A percentile compares a stretch with the other conserved stretches of the same genome.
Evolutionary conservation across 2,888 invertebrate genomes (phyloP).

Genomic region (Hanleya hanleyi): DNA sequence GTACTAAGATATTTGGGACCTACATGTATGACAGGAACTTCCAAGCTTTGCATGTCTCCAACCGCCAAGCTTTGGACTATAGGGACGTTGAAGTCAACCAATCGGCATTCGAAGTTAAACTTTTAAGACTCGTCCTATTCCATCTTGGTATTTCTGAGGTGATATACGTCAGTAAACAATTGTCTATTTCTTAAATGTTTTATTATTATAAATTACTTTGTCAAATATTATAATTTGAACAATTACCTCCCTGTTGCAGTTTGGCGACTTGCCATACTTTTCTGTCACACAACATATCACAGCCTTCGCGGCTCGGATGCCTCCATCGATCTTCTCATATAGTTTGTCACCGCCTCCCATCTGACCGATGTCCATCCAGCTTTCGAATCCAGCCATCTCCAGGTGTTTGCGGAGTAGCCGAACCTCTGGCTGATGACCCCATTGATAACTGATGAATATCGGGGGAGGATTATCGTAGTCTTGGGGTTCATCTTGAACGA

Average conservation of each 20-base stretch:
- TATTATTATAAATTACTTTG: background rate
- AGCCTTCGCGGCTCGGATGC: slow-evolving; percentile 65
- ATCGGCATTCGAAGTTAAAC: no score
- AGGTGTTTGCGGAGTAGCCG: slow-evolving; percentile 65
- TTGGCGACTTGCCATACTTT: slow-evolving; percentile 69
- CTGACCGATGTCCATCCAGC: slow-evolving; percentile 72
- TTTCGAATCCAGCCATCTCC: slow-evolving; percentile 65
- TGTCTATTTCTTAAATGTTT: background rate
- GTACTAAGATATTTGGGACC: no score
- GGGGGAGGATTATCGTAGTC: slow-evolving; percentile 43
- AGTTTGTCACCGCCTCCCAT: slow-evolving; percentile 73
- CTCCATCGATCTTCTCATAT: slow-evolving; percentile 68
- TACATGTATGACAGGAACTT: no score
- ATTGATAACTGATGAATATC: slow-evolving; percentile 68
- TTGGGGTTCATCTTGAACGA: slow-evolving; percentile 48
- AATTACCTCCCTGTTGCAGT: slow-evolving; percentile 70
- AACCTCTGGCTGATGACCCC: slow-evolving; percentile 69
- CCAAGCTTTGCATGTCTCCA: no score
- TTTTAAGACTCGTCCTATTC: no score
- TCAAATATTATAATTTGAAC: no score
- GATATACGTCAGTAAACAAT: no score
- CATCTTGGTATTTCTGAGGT: no score
- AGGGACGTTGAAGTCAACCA: no score
- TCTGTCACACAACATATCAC: slow-evolving; percentile 63
- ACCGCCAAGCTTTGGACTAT: no score